Evolutionary conservation across 2,888 invertebrate species (phyloP), one percentile per base, ranked within the genome.

Genomic region (Stenchaetothrips biformis): DNA sequence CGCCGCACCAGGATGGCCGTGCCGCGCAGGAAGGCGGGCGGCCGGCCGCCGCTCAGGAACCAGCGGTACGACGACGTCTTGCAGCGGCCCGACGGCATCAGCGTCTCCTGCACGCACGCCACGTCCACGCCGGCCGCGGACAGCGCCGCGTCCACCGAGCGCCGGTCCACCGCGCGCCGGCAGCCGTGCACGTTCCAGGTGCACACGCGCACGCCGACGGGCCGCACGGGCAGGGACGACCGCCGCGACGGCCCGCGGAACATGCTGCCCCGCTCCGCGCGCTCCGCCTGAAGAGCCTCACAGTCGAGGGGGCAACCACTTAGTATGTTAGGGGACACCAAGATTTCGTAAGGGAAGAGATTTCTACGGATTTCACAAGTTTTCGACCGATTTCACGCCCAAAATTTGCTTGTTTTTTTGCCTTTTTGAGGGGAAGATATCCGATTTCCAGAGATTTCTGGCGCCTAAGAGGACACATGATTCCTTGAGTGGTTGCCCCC

Each of bases 101-200:
- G 67, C 67, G 67, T 74, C 67, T 74, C 67, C 67, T 74, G 67
- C 7, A 74, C 67, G 67, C 67, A 74, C 4, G 67, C 67, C 67
- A 74, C 67, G 67, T 74, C 67, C 67, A 74, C 67, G 67, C 67
- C 67, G 25, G 67, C 67, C 67, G 67, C 67, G 25, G 21, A 25
- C 67, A 74, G 67, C 67, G 67, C 67, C 67, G 67, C 67, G 67
- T 74, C 67, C 67, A 74, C 67, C 7, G 67, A 74, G 67, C 67
- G 67, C 67, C 67, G 67, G 21, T 74, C 67, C 67, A 74, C 67
- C 2, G 67, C 67, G 25, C 67, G 67, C 67, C 67, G 67, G 25
- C 67, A 74, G 25, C 67, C 67, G 67, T 74, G 67, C 21, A 74
- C 67, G 67, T 74, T 74, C 67, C 67, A 74, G 21, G 67, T 74